Percentiles rank a stretch among this genome's conserved stretches.
phyloP scores from a whole-genome alignment of 2,797 vertebrate genomes.

The Parauchenoglanis ngamensis region DNA sequence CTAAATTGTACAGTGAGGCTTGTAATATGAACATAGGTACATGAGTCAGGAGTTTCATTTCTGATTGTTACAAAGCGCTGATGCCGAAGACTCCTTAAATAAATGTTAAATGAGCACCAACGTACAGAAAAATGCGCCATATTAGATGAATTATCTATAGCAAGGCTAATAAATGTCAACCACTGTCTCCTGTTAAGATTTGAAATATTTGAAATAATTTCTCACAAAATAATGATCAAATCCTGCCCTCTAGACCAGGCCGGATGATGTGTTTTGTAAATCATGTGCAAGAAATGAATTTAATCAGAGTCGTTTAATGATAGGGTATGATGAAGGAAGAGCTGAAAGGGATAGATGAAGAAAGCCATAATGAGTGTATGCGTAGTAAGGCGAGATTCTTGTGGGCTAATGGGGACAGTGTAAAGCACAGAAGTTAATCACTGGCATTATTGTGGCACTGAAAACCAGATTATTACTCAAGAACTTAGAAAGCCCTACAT shows the following conservation, averaged over 20 bases:
- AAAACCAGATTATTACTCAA: not conserved
- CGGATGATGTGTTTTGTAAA: not conserved
- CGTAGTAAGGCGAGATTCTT: not conserved
- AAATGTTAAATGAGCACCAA: no score
- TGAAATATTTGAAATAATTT: not conserved
- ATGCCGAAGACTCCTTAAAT: no score
- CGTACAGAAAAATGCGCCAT: no score
- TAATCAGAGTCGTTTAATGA: not conserved
- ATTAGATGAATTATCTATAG: no score
- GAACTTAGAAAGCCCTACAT: not conserved
- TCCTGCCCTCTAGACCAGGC: not conserved
- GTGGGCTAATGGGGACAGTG: not conserved
- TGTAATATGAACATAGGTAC: no score
- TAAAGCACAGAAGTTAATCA: slow-evolving; percentile 10
- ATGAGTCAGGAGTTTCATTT: no score
- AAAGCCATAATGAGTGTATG: slow-evolving; percentile 13
- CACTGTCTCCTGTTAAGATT: no score
- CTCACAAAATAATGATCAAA: not conserved
- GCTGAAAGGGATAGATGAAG: slow-evolving; percentile 10
- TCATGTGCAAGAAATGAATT: not conserved
- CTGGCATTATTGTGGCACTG: not conserved
- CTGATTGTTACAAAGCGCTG: no score
- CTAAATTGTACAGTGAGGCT: no score
- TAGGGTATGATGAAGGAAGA: not conserved
- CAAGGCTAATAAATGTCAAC: no score